These are phyloP conservation scores for Strix occidentalis DNA, from an alignment of 2,797 vertebrate genomes.

Conservation along the genomic window DNA sequence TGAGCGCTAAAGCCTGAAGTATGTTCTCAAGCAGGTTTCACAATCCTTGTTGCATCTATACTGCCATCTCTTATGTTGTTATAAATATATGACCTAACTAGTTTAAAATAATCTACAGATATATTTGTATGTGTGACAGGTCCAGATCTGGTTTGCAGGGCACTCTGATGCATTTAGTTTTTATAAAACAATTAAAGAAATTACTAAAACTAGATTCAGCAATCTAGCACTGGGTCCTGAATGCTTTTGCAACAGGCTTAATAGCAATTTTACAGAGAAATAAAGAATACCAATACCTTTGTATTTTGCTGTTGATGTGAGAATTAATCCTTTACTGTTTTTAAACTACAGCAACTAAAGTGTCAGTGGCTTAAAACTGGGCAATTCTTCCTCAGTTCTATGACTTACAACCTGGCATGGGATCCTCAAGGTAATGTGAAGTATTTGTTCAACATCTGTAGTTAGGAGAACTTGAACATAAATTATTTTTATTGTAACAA, in stretches of 20 bases:
- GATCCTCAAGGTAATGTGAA: conserved; percentile 93
- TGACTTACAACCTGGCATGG: conserved; percentile 98
- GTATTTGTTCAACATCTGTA: conserved; percentile 25
- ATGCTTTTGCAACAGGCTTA: neutral
- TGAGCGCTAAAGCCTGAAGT: fast-evolving
- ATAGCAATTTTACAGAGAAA: neutral
- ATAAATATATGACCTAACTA: neutral
- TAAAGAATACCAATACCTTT: conserved; percentile 1
- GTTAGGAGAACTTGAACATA: neutral
- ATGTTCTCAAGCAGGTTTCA: neutral
- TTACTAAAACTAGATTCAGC: neutral
- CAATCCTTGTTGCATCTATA: neutral
- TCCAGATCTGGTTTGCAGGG: neutral
- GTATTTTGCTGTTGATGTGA: conserved; percentile 6
- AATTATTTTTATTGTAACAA: neutral
- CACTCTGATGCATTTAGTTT: neutral
- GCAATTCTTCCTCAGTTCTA: conserved; percentile 95
- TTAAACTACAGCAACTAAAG: conserved; percentile 87
- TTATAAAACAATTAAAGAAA: neutral
- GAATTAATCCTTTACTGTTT: conserved; percentile 41
- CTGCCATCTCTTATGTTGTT: neutral
- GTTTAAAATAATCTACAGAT: neutral
- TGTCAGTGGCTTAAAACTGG: conserved; percentile 99
- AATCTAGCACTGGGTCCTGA: neutral
- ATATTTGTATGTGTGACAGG: neutral